These are phyloP conservation scores for Myotis brandtii DNA, from an alignment of 2,113 vertebrate genomes.

Conservation along the genomic window DNA sequence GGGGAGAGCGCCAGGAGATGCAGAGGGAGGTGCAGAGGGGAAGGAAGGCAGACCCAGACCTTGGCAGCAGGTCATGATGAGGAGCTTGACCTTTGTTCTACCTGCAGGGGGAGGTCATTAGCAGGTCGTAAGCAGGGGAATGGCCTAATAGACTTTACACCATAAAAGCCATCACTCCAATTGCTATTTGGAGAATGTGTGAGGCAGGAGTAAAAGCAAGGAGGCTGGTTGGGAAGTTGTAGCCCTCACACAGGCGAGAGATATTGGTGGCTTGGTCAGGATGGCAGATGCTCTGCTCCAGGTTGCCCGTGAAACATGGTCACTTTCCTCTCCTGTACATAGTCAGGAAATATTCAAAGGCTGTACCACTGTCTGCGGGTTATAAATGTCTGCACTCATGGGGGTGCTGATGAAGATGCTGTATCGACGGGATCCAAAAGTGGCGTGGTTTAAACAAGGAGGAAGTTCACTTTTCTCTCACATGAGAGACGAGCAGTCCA, in stretches of 20 bases:
- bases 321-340: not conserved
- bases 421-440: not conserved
- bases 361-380: not conserved
- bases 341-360: not conserved
- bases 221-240: not conserved
- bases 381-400: not conserved
- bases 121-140: not conserved
- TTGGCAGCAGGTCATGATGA: not conserved
- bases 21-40: not conserved
- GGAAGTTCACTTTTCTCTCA: not conserved
- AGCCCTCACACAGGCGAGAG: not conserved
- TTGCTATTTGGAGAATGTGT: not conserved
- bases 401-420: not conserved
- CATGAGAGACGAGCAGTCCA: not conserved
- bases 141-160: not conserved
- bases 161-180: not conserved
- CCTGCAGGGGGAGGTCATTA: not conserved
- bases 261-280: not conserved
- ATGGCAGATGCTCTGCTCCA: not conserved
- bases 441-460: not conserved
- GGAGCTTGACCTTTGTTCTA: not conserved
- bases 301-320: not conserved
- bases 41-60: not conserved
- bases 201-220: not conserved
- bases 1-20: not conserved